Conservation (phyloP, 2,113 vertebrate genomes). For the Osmerus eperlanus region DNA sequence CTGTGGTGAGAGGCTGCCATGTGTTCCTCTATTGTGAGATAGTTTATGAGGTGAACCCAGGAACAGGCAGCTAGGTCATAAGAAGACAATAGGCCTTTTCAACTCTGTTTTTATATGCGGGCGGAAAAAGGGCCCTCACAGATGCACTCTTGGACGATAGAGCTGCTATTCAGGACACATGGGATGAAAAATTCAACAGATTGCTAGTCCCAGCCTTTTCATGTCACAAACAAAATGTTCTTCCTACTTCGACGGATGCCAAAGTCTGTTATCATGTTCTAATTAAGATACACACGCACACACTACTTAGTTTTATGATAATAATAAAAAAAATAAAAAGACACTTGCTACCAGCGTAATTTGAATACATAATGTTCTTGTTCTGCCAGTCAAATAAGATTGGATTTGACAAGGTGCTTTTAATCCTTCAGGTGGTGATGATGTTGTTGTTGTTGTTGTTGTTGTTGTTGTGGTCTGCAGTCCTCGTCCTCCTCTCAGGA, state of each 20-base stretch:
- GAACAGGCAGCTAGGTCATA: constrained; percentile 35
- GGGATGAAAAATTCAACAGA: constrained; percentile 34
- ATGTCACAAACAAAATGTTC: constrained; percentile 8
- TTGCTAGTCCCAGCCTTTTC: background rate
- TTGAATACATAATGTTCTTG: background rate
- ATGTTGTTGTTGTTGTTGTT: no score
- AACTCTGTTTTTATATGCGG: constrained; percentile 36
- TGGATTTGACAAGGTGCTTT: no score
- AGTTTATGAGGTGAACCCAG: constrained; percentile 27
- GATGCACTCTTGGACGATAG: constrained; percentile 15
- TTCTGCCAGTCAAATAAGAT: background rate
- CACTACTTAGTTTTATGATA: no score
- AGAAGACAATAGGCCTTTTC: constrained; percentile 40
- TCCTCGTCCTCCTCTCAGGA: constrained; percentile 97
- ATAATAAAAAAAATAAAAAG: no score
- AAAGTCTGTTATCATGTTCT: constrained; percentile 9
- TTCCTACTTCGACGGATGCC: background rate
- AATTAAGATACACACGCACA: background rate
- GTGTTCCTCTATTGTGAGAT: constrained; percentile 25
- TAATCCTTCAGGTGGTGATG: no score
- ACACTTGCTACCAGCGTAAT: background rate
- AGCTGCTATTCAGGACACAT: constrained; percentile 30
- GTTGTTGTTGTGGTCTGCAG: constrained; percentile 54
- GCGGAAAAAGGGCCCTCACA: constrained; percentile 36
- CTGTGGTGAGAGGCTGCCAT: constrained; percentile 20